phyloP scores from a whole-genome alignment of 2,888 invertebrate genomes.

The Leptinotarsa haldemani region DNA sequence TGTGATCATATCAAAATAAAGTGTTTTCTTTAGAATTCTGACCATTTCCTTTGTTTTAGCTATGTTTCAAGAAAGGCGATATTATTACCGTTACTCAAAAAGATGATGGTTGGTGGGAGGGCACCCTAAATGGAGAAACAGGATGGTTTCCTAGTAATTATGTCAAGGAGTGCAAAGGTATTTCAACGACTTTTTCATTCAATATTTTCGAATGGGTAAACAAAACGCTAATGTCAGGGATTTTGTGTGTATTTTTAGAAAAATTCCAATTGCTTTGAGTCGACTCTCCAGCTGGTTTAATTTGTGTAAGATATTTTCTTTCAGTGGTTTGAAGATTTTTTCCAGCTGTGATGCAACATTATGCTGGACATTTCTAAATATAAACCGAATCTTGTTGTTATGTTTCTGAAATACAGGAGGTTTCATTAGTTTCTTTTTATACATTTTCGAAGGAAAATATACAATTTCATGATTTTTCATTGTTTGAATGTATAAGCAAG shows the following conservation, averaged over 20 bases:
- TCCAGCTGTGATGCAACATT: background rate
- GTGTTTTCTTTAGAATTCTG: background rate
- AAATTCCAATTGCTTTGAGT: slow-evolving; percentile 4
- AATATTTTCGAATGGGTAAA: slow-evolving; percentile 16
- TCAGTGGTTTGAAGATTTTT: background rate
- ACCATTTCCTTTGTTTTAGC: slow-evolving; percentile 66
- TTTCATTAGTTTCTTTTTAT: too few relatives aligned
- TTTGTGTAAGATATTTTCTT: slow-evolving; percentile 8
- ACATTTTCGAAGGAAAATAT: too few relatives aligned
- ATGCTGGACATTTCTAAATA: background rate
- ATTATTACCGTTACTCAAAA: slow-evolving; percentile 95
- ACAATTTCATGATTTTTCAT: too few relatives aligned
- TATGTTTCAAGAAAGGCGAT: slow-evolving; percentile 96
- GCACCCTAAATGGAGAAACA: slow-evolving; percentile 92
- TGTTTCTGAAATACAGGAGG: background rate
- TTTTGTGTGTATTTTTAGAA: slow-evolving; percentile 22
- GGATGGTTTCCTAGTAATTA: slow-evolving; percentile 99
- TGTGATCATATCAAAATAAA: background rate
- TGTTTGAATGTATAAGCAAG: too few relatives aligned
- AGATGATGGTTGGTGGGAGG: slow-evolving; percentile 99
- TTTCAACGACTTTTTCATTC: background rate
- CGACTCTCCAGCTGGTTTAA: slow-evolving; percentile 18
- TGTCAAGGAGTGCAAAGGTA: slow-evolving; percentile 88
- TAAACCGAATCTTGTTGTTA: background rate
- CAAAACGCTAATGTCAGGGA: slow-evolving; percentile 19